A percentile compares a stretch with the other conserved stretches of the same genome.
Conservation (phyloP, 2,113 vertebrate species). For the Rana temporaria region DNA sequence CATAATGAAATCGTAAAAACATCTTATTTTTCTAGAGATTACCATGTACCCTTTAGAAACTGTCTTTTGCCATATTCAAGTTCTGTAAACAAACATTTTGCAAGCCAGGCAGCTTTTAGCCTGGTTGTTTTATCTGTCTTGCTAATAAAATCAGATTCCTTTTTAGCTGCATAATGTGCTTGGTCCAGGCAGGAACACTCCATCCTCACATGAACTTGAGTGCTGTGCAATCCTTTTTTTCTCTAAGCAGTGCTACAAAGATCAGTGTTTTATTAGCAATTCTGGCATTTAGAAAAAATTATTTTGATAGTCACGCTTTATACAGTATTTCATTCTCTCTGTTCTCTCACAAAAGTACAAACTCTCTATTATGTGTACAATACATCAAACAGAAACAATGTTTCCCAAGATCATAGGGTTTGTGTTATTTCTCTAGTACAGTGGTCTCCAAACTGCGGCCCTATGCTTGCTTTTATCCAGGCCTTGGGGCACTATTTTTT, state of each 20-base stretch:
- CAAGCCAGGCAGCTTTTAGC: slow-evolving; percentile 3
- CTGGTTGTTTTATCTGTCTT: slow-evolving; percentile 7
- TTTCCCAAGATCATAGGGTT: no score
- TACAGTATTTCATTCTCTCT: not conserved
- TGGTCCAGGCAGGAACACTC: slow-evolving; percentile 6
- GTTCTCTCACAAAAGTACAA: slow-evolving; percentile 3
- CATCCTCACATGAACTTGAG: slow-evolving; percentile 36
- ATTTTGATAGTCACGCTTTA: not conserved
- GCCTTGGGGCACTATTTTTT: no score
- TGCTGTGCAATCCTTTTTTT: not conserved
- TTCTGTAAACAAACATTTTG: not conserved
- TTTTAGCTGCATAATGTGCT: slow-evolving; percentile 42
- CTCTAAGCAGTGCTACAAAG: not conserved
- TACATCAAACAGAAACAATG: not conserved
- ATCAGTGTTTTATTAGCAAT: slow-evolving; percentile 14
- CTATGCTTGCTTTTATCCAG: no score
- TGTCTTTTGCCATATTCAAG: not conserved
- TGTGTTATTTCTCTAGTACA: not conserved
- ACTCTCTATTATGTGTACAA: not conserved
- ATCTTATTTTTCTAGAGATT: no score
- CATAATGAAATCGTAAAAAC: no score
- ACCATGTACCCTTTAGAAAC: not conserved
- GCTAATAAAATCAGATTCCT: slow-evolving; percentile 43
- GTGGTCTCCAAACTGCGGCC: no score
- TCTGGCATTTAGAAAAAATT: slow-evolving; percentile 4